These are phyloP conservation scores for Enhydra lutris DNA, from an alignment of 2,113 vertebrate species.

Conservation along the genomic window DNA sequence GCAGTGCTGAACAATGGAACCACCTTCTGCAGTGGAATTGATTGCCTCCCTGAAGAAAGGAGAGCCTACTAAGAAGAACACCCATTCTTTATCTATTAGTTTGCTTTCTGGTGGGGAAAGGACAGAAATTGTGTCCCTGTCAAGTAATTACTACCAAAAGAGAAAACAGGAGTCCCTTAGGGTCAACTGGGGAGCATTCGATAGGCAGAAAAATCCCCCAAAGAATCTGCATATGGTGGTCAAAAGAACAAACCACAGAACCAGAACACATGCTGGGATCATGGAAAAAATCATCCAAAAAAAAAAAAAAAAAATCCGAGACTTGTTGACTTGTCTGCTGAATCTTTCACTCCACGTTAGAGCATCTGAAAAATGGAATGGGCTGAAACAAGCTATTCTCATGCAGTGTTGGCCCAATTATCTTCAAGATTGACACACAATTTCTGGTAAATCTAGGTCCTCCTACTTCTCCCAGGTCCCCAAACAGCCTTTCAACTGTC, in stretches of 20 bases:
- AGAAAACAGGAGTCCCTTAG: background rate
- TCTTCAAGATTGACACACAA: background rate
- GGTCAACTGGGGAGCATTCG: background rate
- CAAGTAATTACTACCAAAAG: background rate
- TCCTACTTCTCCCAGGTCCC: background rate
- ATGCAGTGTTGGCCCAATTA: slow-evolving; percentile 21
- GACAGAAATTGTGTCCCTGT: background rate
- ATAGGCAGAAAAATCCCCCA: background rate
- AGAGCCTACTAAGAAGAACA: background rate
- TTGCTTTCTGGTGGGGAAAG: background rate
- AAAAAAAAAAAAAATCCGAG: background rate
- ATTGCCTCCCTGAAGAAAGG: background rate
- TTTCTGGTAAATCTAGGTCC: background rate
- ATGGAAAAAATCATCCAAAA: background rate
- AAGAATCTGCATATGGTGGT: background rate
- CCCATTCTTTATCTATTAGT: background rate
- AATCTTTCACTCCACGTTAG: background rate
- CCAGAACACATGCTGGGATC: background rate
- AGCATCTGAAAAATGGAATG: background rate
- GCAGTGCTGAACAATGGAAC: background rate
- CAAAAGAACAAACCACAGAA: background rate
- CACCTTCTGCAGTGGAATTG: background rate
- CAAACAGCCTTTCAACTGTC: background rate
- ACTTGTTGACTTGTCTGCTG: background rate
- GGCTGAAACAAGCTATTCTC: background rate